Conservation (phyloP, 2,888 invertebrate genomes). For the Galeopsomyia nigrocyanea region DNA sequence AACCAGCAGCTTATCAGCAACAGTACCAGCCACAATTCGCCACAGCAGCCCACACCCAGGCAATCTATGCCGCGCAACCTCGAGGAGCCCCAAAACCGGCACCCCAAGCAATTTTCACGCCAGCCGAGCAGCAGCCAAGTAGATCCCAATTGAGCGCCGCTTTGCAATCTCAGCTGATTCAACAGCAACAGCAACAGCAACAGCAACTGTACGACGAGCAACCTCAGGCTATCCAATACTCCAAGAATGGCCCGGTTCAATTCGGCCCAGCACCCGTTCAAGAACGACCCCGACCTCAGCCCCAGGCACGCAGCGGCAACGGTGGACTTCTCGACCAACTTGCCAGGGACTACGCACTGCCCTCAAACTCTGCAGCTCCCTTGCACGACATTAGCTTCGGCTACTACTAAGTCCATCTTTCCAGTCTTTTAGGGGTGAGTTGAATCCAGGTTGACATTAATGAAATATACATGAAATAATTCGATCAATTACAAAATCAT, state of each 20-base stretch:
- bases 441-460: too few species aligned
- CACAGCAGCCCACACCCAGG: conserved; percentile 57
- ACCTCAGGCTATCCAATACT: conserved; percentile 51
- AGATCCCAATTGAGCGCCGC: conserved; percentile 50
- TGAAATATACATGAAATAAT: too few species aligned
- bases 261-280: conserved; percentile 62
- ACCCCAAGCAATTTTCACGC: conserved; percentile 54
- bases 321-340: conserved; percentile 82
- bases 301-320: conserved; percentile 64
- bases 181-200: conserved; percentile 55
- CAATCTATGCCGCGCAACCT: conserved; percentile 57
- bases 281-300: conserved; percentile 52
- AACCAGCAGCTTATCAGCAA: conserved; percentile 50
- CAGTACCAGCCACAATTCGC: conserved; percentile 52
- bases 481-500: background rate
- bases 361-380: conserved; percentile 77
- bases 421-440: conserved; percentile 22
- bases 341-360: conserved; percentile 84
- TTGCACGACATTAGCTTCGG: conserved; percentile 88
- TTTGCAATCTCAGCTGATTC: conserved; percentile 57
- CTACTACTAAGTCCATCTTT: conserved; percentile 73
- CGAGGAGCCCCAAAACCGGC: conserved; percentile 48
- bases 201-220: conserved; percentile 58
- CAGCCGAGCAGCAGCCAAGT: conserved; percentile 56
- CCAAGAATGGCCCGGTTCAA: conserved; percentile 65